Percentiles rank a stretch among this genome's conserved stretches.
Conservation (phyloP, 2,797 vertebrate species). For the Oreortyx pictus region DNA sequence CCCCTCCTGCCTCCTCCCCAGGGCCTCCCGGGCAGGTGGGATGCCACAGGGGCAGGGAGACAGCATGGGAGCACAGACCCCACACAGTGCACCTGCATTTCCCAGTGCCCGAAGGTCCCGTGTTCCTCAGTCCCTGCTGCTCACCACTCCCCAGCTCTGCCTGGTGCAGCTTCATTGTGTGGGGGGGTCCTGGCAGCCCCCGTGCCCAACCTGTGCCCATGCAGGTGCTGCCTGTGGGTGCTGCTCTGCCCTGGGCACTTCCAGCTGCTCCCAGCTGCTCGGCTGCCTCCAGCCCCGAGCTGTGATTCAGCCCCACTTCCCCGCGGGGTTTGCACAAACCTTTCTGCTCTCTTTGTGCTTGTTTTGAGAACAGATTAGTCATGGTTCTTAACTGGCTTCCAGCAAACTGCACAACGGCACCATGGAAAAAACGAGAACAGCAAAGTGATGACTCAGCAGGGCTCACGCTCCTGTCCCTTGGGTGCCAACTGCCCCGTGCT, state of each 20-base stretch:
- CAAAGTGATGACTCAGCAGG: slow-evolving; percentile 68
- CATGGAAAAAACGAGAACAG: slow-evolving; percentile 76
- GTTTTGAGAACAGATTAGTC: slow-evolving; percentile 86
- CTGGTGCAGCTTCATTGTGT: rapidly evolving
- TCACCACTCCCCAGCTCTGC: not conserved
- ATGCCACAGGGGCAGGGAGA: not conserved
- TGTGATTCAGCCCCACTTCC: slow-evolving; percentile 54
- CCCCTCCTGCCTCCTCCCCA: not conserved
- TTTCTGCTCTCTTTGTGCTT: slow-evolving; percentile 62
- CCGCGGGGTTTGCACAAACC: slow-evolving; percentile 67
- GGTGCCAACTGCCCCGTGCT: slow-evolving; percentile 35
- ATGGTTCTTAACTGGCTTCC: slow-evolving; percentile 72
- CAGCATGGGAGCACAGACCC: not conserved
- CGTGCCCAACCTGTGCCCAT: not conserved
- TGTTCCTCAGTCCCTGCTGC: rapidly evolving
- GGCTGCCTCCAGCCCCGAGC: not conserved
- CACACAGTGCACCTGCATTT: rapidly evolving
- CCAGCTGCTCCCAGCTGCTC: not conserved
- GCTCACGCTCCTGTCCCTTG: slow-evolving; percentile 12
- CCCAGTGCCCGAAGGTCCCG: not conserved
- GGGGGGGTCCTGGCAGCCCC: not conserved
- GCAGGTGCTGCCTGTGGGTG: not conserved
- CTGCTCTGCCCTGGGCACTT: not conserved
- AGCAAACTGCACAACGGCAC: slow-evolving; percentile 69
- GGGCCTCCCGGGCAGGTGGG: not conserved